These are phyloP conservation scores for Symphodus melops DNA, from an alignment of 2,113 vertebrate species.

Conservation along the genomic window DNA sequence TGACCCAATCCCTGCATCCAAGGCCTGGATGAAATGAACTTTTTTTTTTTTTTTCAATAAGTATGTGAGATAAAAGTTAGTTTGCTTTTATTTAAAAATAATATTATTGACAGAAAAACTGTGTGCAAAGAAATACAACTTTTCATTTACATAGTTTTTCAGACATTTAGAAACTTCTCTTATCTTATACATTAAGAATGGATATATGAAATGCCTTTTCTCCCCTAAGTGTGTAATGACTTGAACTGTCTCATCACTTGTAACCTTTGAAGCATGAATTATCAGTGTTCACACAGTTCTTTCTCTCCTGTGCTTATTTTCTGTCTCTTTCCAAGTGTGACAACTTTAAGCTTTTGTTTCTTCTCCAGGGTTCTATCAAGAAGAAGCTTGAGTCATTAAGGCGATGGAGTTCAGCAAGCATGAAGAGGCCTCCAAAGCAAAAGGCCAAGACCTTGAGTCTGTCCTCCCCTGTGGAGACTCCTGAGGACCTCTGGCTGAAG, in stretches of 20 bases:
- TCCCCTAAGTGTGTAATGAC: not conserved
- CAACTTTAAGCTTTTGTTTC: not conserved
- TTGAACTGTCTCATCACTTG: not conserved
- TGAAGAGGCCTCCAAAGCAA: slow-evolving; percentile 74
- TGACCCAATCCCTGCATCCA: not conserved
- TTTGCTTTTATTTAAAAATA: not conserved
- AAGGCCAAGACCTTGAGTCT: slow-evolving; percentile 80
- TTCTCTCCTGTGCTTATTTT: not conserved
- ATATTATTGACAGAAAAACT: not conserved
- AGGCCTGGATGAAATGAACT: slow-evolving; percentile 6
- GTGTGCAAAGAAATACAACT: not conserved
- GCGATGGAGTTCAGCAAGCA: slow-evolving; percentile 82
- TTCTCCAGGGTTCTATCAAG: slow-evolving; percentile 82
- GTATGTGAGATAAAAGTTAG: not conserved
- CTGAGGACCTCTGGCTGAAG: slow-evolving; percentile 56
- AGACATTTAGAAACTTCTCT: not conserved
- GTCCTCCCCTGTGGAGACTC: slow-evolving; percentile 69
- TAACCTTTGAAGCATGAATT: not conserved
- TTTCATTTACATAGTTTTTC: not conserved
- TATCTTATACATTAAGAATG: not conserved
- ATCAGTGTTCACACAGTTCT: not conserved
- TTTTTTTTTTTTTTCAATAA: not conserved
- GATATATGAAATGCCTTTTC: not conserved
- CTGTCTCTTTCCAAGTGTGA: not conserved
- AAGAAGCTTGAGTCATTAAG: slow-evolving; percentile 82